Conservation (phyloP, 1,140 invertebrate species). For the Agraylea sexmaculata region DNA sequence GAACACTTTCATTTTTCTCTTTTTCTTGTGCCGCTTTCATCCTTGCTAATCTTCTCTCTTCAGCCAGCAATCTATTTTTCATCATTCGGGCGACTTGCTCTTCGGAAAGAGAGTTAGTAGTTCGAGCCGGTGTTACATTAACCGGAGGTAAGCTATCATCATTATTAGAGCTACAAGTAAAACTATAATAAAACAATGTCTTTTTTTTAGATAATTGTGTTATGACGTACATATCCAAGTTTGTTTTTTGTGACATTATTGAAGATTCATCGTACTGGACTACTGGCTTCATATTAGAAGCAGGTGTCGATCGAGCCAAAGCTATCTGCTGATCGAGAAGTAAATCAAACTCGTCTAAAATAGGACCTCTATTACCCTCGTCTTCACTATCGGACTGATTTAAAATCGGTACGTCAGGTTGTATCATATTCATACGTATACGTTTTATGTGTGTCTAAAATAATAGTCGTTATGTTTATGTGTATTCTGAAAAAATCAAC, state of each 20-base stretch:
- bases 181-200: neutral
- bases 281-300: slow-evolving; percentile 1
- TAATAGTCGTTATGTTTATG: neutral
- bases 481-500: neutral
- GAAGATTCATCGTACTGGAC: slow-evolving; percentile 3
- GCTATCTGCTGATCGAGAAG: slow-evolving; percentile 36
- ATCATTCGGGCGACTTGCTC: slow-evolving; percentile 36
- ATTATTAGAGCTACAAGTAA: neutral
- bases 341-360: slow-evolving; percentile 35
- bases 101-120: slow-evolving; percentile 23
- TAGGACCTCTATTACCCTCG: slow-evolving; percentile 25
- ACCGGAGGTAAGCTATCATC: neutral
- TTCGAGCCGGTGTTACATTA: slow-evolving; percentile 12
- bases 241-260: neutral
- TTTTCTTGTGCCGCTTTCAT: slow-evolving; percentile 10
- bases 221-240: neutral
- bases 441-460: slow-evolving; percentile 33
- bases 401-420: slow-evolving; percentile 27
- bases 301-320: slow-evolving; percentile 19
- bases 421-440: slow-evolving; percentile 32
- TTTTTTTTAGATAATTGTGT: neutral
- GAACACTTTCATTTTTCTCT: slow-evolving; percentile 7
- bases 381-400: slow-evolving; percentile 34
- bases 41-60: slow-evolving; percentile 28
- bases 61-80: slow-evolving; percentile 31